Evolutionary conservation across 2,113 vertebrate species (phyloP), one percentile per base, ranked within the genome.

Genomic region (Numida meleagris): DNA sequence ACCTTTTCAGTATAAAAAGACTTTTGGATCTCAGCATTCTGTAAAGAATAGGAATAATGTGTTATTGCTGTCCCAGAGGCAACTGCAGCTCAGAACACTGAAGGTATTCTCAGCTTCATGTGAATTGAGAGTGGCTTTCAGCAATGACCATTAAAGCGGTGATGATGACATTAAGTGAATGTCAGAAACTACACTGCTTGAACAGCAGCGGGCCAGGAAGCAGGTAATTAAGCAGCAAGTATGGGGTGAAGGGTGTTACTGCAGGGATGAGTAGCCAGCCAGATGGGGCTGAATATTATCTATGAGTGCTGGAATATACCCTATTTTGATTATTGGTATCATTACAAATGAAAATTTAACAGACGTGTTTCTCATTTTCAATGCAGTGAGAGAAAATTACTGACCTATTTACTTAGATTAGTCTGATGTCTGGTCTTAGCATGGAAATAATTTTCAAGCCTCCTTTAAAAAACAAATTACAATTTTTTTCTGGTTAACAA

Each of bases 21-120:
- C 71, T 92, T 92, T 74, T 33, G 15, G 46, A 85, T 66, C 62
- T 90, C 48, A 66, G 2, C 82, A 85, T 75, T 57, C 58, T 81
- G 67, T 17, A 5, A 88, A 82, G 72, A 94, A 66, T 5, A 88
- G 53, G 67, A 96, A 89, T 45, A 92, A 94, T 3, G 20, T 84
- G 61, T 46, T 43, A 43, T 14, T 45, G 70, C 45, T 62, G 29
- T 36, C 73, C 42, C 67, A 82, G 63, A 74, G 17, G 75, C 38
- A 53, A 76, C 5, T 34, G 33, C 34, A 88, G 46, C 67, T 38
- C 0, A 0, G 4, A 10, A 10, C 38, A 51, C 4, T 5, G 48
- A 78, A 50, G 62, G 9, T 88, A 67, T 50, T 79, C 40, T 45
- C 61, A 43, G 59, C 50, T 48, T 38, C 27, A 70, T n/a, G 62